Evolutionary conservation across 2,888 invertebrate genomes (phyloP), one percentile per base, ranked within the genome.

Genomic region (Cerceris ruficornis): DNA sequence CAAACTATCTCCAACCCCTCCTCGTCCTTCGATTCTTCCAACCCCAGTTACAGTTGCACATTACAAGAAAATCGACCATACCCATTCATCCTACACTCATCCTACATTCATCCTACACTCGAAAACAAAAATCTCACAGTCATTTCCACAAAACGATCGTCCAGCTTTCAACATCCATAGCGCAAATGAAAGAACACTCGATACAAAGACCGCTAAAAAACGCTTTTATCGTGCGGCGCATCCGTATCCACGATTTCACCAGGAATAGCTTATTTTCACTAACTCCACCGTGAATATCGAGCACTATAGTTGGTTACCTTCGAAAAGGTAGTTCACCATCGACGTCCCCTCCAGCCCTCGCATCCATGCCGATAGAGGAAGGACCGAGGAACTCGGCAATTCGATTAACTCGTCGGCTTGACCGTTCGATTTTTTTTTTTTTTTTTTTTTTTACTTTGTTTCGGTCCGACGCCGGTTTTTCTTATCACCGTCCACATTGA

Each of bases 401-500:
- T 77, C 77, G 75, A 84, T 84, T 75, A 77, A 77, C 81, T 60
- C 73, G 72, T 61, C 55, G 50, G 69, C 54, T 72, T 68, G 66
- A 59, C 75, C 62, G 76, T 61, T 64, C 69, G 69, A 67, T 83
- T 84, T 75, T 28, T 28, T 28, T 28, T 28, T 28, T 28, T 1
- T 28, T 28, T 28, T 28, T 28, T 28, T 28, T 28, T 28, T 75
- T 73, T 62, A 75, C 75, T 82, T 72, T 85, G 75, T 80, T 61
- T 50, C 4, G 28, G 42, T 46, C 9, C 57, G 50, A 9, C 49
- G 43, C 42, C 55, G 55, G 62, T 77, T 62, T 67, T 82, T 52
- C 83, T 81, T 85, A 84, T 59, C 85, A 68, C 2, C 17, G 50
- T 17, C 57, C 59, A 14, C 70, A 67, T 79, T 72, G 84, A 79